Percentiles rank a stretch among this genome's conserved stretches.
Evolutionary conservation across 2,888 invertebrate genomes (phyloP).

Genomic region (Lycophotia porphyrea): DNA sequence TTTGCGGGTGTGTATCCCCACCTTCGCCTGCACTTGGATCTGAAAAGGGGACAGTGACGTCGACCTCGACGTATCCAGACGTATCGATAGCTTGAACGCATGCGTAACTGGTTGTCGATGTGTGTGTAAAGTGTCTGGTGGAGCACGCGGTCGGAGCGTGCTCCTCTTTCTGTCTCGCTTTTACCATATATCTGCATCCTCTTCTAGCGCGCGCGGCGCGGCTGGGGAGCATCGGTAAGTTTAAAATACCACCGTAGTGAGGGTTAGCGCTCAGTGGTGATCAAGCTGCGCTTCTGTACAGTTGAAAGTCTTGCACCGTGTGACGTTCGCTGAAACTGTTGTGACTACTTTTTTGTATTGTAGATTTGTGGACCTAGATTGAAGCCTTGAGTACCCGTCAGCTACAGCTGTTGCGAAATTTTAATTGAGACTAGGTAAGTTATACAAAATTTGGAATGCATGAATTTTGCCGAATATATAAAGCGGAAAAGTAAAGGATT

Average conservation of each 20-base stretch:
- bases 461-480: conserved; percentile 48
- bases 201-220: conserved; percentile 67
- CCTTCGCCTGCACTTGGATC: conserved; percentile 77
- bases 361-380: conserved; percentile 76
- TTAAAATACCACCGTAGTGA: conserved; percentile 85
- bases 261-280: conserved; percentile 85
- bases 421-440: conserved; percentile 79
- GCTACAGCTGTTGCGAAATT: conserved; percentile 71
- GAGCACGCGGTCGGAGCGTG: conserved; percentile 86
- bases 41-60: conserved; percentile 85
- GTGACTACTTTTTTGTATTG: conserved; percentile 81
- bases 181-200: conserved; percentile 74
- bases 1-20: conserved; percentile 57
- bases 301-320: conserved; percentile 71
- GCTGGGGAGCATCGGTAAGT: conserved; percentile 85
- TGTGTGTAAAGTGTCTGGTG: conserved; percentile 82
- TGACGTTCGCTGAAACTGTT: conserved; percentile 74
- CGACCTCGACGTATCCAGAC: conserved; percentile 80
- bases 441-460: conserved; percentile 61
- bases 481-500: conserved; percentile 49
- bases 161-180: conserved; percentile 79
- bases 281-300: conserved; percentile 80
- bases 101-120: conserved; percentile 81
- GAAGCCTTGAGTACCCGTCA: conserved; percentile 69
- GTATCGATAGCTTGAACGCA: conserved; percentile 83